phyloP scores from a whole-genome alignment of 2,888 invertebrate genomes.

The Dexiosoma caninum region DNA sequence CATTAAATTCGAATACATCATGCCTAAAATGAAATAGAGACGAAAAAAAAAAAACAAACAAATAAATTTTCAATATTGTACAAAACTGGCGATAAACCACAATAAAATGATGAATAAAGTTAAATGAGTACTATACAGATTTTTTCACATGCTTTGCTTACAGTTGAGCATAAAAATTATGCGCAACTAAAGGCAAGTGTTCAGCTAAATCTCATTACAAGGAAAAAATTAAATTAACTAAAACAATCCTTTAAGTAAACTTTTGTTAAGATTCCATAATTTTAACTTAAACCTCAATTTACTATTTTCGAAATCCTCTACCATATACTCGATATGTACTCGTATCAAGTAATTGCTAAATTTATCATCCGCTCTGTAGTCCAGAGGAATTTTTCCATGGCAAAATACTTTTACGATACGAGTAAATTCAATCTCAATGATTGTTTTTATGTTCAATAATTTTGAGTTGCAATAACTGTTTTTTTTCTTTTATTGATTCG shows the following conservation, averaged over 20 bases:
- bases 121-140: background rate
- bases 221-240: no score
- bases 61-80: background rate
- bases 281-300: background rate
- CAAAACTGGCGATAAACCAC: conserved; percentile 10
- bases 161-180: background rate
- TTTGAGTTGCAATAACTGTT: background rate
- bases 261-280: no score
- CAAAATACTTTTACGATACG: conserved; percentile 8
- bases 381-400: background rate
- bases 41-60: background rate
- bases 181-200: no score
- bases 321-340: background rate
- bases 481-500: conserved; percentile 5
- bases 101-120: conserved; percentile 24
- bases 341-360: background rate
- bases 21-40: conserved; percentile 12
- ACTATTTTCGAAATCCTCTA: background rate
- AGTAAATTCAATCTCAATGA: conserved; percentile 4
- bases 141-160: background rate
- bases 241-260: no score
- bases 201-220: no score
- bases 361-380: background rate
- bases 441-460: conserved; percentile 18
- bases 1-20: background rate